These are phyloP conservation scores for Astatoreochromis straeleni DNA, from an alignment of 2,113 vertebrate genomes.

Conservation along the genomic window DNA sequence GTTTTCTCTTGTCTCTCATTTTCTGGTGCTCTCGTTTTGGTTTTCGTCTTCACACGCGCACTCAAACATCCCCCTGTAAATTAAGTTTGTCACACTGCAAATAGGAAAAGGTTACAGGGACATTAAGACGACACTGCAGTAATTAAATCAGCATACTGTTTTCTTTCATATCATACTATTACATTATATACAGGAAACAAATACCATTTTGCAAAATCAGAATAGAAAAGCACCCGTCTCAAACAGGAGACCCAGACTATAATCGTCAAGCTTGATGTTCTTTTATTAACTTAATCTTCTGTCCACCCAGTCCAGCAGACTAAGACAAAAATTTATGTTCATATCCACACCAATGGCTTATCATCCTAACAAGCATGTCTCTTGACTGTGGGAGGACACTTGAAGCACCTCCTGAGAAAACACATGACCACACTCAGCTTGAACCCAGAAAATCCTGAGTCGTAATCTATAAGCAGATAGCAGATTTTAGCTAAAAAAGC, in stretches of 20 bases:
- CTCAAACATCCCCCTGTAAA: not conserved
- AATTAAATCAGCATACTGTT: not conserved
- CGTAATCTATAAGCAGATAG: not conserved
- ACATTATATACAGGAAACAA: not conserved
- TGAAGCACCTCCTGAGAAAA: not conserved
- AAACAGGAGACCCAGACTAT: not conserved
- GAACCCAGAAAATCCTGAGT: not conserved
- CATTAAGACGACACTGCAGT: not conserved
- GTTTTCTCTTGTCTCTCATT: not conserved
- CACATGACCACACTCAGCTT: not conserved
- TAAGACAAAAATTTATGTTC: fast-evolving
- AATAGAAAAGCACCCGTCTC: not conserved
- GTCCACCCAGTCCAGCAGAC: not conserved
- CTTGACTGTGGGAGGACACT: not conserved
- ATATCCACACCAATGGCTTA: fast-evolving
- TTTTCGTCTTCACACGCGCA: not conserved
- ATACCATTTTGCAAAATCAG: not conserved
- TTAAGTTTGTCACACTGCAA: not conserved
- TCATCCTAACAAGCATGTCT: not conserved
- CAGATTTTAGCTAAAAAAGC: not conserved
- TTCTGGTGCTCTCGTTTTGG: not conserved
- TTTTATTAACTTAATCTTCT: not conserved
- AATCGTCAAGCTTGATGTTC: not conserved
- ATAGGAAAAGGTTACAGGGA: not conserved
- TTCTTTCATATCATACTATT: not conserved